phyloP scores from a whole-genome alignment of 2,797 vertebrate species.

The Rallus crepitans region DNA sequence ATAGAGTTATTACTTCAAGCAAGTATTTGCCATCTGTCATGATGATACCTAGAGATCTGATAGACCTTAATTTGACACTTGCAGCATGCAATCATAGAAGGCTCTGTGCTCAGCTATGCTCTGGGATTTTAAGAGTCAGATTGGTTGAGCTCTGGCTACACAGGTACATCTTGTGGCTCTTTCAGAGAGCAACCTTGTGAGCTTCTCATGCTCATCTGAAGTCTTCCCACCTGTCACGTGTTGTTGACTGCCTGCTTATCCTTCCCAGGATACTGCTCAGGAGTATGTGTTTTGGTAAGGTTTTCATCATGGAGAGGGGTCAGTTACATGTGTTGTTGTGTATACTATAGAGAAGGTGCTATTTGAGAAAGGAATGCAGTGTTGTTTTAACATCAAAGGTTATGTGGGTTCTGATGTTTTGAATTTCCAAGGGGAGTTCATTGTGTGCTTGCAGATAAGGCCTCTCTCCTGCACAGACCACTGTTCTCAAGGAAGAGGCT shows the following conservation, averaged over 20 bases:
- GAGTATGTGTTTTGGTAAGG: not conserved
- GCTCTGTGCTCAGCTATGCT: not conserved
- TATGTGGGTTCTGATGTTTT: not conserved
- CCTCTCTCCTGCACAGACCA: not conserved
- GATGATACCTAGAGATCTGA: not conserved
- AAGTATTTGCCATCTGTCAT: not conserved
- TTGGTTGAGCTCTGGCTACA: not conserved
- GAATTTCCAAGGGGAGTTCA: accelerated
- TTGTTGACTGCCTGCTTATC: not conserved
- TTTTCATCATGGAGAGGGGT: not conserved
- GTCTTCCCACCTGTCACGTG: not conserved
- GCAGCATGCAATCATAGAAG: not conserved
- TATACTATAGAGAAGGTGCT: not conserved
- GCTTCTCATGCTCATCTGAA: not conserved
- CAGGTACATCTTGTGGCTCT: accelerated
- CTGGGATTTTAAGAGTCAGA: not conserved
- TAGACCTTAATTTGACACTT: not conserved
- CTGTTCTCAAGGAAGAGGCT: not conserved
- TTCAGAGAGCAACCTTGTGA: not conserved
- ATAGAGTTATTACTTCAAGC: not conserved
- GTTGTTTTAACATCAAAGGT: not conserved
- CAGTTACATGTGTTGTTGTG: not conserved
- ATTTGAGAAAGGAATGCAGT: not conserved
- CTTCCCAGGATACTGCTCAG: not conserved
- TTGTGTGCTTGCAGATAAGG: not conserved